These are phyloP conservation scores for Calypte anna DNA, from an alignment of 2,113 vertebrate species.

Conservation along the genomic window DNA sequence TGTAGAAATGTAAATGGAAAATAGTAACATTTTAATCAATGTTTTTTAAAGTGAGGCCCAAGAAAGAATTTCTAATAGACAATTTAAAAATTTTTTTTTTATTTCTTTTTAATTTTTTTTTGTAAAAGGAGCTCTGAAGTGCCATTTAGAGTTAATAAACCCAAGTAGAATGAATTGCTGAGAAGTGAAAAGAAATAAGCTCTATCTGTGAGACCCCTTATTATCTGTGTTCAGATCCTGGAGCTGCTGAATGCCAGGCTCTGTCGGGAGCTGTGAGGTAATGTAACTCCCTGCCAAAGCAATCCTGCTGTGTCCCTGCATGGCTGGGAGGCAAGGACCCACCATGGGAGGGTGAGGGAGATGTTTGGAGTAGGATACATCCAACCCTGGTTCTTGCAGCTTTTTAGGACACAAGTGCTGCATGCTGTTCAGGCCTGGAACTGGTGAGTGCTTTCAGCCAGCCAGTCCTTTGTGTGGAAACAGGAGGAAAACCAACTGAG, in stretches of 20 bases:
- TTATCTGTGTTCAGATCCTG: not conserved
- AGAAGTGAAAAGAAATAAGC: not conserved
- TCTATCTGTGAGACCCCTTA: not conserved
- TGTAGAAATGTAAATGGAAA: not conserved
- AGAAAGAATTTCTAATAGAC: not conserved
- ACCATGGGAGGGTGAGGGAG: not conserved
- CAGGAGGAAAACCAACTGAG: fast-evolving
- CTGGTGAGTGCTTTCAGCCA: not conserved
- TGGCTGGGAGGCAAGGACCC: not conserved
- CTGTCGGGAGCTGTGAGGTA: not conserved
- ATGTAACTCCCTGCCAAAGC: not conserved
- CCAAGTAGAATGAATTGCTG: not conserved
- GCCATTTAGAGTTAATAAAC: not conserved
- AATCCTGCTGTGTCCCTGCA: not conserved
- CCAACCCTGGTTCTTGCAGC: not conserved
- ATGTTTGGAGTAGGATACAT: not conserved
- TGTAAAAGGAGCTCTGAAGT: not conserved
- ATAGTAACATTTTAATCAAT: not conserved
- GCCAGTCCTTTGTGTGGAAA: not conserved
- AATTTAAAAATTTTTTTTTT: not conserved
- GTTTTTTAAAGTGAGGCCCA: not conserved
- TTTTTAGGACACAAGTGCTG: not conserved
- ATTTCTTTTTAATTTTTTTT: not conserved
- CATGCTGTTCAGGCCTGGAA: not conserved
- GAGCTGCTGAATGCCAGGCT: not conserved